Base-by-base conservation (phyloP, 2,888 invertebrate species). In the Uloborus plumipes region DNA sequence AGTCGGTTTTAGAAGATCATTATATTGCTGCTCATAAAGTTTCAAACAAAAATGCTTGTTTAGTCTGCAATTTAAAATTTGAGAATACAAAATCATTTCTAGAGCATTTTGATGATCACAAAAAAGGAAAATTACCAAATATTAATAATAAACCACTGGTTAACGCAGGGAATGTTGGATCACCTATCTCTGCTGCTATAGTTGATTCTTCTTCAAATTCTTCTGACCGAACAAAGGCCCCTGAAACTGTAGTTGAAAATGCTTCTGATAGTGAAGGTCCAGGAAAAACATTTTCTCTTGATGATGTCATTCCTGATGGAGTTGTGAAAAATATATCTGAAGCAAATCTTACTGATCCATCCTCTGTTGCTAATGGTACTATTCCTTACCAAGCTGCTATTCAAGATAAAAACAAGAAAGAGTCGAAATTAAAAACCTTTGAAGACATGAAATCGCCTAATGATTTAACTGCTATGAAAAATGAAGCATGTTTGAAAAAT, bases 301-400 rank as follows among this genome's bases (percentile, higher is more conserved):
- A 55, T 55, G 15, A 55, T 18, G 55, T 18, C n/a, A n/a, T 26
- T 47, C 49, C n/a, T 20, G 65, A 65, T 65, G 65, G 65, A 16
- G 65, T 65, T 20, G 20, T 65, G 11, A 50, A 47, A 26, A 65
- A 31, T 31, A 62, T 26, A 62, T 18, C 18, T 31, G 26, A 20
- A 16, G 47, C 47, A n/a, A 47, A 16, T 55, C 47, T 47, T 2
- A 22, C 39, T 69, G 53, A 69, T 51, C 49, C 49, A 47, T n/a
- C 20, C 9, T 51, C 66, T 22, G 22, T 22, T 16, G 26, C 26
- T 65, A 39, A 59, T 31, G 64, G 39, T 2, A 66, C 76, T 53
- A 82, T 82, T 61, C 82, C 82, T 9, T 82, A 76, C 59, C 82
- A 82, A 26, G 71, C 76, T 9, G 76, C 71, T 6, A 66, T 76